These are phyloP conservation scores for Cryptotermes secundus DNA, from an alignment of 1,140 invertebrate species.

Conservation along the genomic window DNA sequence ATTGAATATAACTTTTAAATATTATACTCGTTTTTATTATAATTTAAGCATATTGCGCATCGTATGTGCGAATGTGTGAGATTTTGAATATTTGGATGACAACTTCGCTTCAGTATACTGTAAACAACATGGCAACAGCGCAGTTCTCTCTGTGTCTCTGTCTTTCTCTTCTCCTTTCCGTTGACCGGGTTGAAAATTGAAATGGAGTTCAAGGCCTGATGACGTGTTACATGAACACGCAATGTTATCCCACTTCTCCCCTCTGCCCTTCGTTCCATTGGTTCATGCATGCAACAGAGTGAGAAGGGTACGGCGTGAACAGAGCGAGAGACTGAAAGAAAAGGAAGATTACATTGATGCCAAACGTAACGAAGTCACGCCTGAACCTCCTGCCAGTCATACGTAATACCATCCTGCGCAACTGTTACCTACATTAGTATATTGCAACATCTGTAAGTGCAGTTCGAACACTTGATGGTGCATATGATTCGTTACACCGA, in stretches of 20 bases:
- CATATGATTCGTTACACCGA: not conserved
- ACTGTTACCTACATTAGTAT: not conserved
- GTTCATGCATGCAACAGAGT: not conserved
- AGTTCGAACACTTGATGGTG: not conserved
- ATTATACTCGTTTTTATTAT: not conserved
- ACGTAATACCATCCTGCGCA: not conserved
- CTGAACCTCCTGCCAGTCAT: not conserved
- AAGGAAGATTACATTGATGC: not conserved
- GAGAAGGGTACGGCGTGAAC: not conserved
- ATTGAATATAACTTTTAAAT: not conserved
- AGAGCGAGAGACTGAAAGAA: not conserved
- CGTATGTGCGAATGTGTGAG: not conserved
- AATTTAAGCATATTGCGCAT: not conserved
- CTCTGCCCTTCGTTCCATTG: not conserved
- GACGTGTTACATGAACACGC: slow-evolving; percentile 28
- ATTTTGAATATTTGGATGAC: not conserved
- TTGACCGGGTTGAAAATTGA: slow-evolving; percentile 29
- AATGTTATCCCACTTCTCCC: not conserved
- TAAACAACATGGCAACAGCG: slow-evolving; percentile 2
- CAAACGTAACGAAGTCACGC: not conserved
- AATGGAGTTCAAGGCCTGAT: slow-evolving; percentile 32
- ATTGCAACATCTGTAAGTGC: not conserved
- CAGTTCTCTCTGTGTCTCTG: not conserved
- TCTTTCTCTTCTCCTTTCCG: not conserved
- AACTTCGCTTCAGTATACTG: not conserved